phyloP scores from a whole-genome alignment of 2,888 invertebrate genomes.

The Scotopteryx bipunctaria region DNA sequence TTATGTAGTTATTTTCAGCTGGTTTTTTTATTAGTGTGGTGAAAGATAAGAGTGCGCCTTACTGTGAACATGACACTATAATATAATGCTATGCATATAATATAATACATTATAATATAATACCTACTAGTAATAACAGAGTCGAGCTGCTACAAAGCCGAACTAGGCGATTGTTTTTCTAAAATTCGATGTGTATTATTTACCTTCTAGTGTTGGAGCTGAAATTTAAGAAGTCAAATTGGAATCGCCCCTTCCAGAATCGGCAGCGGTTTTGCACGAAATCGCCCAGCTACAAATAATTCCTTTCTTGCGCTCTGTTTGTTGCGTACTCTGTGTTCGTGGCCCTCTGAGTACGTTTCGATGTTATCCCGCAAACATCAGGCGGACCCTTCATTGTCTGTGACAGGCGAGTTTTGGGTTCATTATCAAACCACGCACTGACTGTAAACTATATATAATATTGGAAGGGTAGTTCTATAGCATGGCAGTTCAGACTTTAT shows the following conservation, averaged over 20 bases:
- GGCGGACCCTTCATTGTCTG: conserved; percentile 16
- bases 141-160: too few species aligned
- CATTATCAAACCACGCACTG: conserved; percentile 8
- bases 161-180: too few species aligned
- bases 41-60: too few species aligned
- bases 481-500: background rate
- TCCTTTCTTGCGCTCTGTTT: conserved; percentile 59
- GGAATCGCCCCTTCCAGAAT: conserved; percentile 6
- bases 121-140: too few species aligned
- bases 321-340: conserved; percentile 41
- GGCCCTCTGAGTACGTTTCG: conserved; percentile 38
- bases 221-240: conserved; percentile 3
- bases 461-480: background rate
- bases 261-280: conserved; percentile 39
- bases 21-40: too few species aligned
- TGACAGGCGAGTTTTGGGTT: conserved; percentile 13
- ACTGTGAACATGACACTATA: too few species aligned
- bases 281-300: conserved; percentile 58
- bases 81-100: too few species aligned
- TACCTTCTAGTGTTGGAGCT: too few species aligned
- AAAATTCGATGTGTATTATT: too few species aligned
- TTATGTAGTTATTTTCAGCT: too few species aligned
- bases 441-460: too few species aligned
- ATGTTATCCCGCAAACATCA: conserved; percentile 36
- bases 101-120: too few species aligned